Evolutionary conservation across 1,140 invertebrate species (phyloP), one percentile per base, ranked within the genome.

Genomic region (Scaptomyza montana): DNA sequence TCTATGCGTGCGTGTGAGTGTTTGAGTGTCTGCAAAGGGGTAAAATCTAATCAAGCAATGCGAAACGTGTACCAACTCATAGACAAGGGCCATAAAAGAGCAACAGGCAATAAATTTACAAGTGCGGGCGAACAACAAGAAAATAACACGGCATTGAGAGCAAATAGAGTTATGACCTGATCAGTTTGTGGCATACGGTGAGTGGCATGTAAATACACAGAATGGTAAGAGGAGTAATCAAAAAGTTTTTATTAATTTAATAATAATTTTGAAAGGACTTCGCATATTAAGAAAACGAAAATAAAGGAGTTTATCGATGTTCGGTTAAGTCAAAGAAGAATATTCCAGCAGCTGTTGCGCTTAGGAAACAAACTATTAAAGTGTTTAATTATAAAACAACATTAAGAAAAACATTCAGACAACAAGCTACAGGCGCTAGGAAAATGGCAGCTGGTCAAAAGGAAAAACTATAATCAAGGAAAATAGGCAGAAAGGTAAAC

Each of bases 331-430:
- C 21, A 25, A 25, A 25, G 3, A 33, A 5, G 30, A 36, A 36
- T 7, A 36, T 36, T 36, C 9, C n/a, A 21, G 56, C 70, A 68
- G 70, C 50, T 73, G 70, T 73, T 69, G 1, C 43, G 13, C 33
- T 21, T 13, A 33, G 46, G 49, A 46, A 56, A 76, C 57, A 72
- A 84, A 79, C 84, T 78, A 76, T 56, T 62, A 41, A 43, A 46
- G 55, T 76, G 78, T 74, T 78, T 86, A 86, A 81, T 81, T 86
- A 81, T 67, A 86, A 80, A 86, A 70, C 71, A 86, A 80, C 64
- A 86, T 66, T 68, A 77, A 36, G 64, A 77, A 68, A 77, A 69
- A 55, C 49, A 36, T 53, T 21, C 36, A 33, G 54, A 65, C 16
- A 50, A 41, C 21, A 16, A 21, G 39, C 59, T 56, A 56, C 45